Conservation (phyloP, 1,140 invertebrate genomes). For the Planococcus citri region DNA sequence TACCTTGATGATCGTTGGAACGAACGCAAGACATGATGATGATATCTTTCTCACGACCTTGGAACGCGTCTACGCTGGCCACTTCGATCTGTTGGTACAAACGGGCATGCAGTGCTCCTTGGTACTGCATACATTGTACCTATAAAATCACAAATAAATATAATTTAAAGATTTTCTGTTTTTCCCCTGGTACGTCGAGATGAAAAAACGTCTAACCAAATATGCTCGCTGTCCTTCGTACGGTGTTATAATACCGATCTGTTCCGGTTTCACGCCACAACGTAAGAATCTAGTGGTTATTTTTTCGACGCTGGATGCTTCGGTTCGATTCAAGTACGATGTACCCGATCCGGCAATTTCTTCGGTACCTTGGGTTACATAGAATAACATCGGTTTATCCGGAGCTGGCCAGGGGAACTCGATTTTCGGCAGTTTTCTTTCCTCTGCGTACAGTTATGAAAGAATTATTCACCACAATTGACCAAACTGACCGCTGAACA, state of each 20-base stretch:
- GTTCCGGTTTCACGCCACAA: slow-evolving; percentile 90
- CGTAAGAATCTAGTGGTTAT: slow-evolving; percentile 86
- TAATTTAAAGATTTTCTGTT: too few relatives aligned
- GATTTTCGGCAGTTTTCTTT: slow-evolving; percentile 74
- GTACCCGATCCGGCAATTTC: slow-evolving; percentile 98
- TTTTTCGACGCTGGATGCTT: slow-evolving; percentile 97
- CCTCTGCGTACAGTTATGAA: slow-evolving; percentile 53
- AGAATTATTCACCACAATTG: not conserved
- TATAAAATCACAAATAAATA: slow-evolving; percentile 24
- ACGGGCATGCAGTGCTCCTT: slow-evolving; percentile 90
- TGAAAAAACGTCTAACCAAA: slow-evolving; percentile 43
- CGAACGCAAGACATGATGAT: slow-evolving; percentile 94
- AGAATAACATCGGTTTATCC: slow-evolving; percentile 98
- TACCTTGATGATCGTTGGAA: slow-evolving; percentile 89
- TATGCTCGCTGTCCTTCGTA: slow-evolving; percentile 99
- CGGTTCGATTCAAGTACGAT: slow-evolving; percentile 95
- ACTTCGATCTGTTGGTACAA: slow-evolving; percentile 98
- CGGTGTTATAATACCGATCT: slow-evolving; percentile 99
- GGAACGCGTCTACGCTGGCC: slow-evolving; percentile 97
- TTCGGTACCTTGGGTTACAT: slow-evolving; percentile 94
- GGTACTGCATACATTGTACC: slow-evolving; percentile 97
- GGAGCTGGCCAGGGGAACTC: slow-evolving; percentile 96
- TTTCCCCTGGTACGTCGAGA: not conserved
- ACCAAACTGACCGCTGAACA: too few relatives aligned
- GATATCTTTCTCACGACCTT: slow-evolving; percentile 95